Evolutionary conservation across 2,113 vertebrate genomes (phyloP).

Genomic region (Anarhynchus alexandrinus): DNA sequence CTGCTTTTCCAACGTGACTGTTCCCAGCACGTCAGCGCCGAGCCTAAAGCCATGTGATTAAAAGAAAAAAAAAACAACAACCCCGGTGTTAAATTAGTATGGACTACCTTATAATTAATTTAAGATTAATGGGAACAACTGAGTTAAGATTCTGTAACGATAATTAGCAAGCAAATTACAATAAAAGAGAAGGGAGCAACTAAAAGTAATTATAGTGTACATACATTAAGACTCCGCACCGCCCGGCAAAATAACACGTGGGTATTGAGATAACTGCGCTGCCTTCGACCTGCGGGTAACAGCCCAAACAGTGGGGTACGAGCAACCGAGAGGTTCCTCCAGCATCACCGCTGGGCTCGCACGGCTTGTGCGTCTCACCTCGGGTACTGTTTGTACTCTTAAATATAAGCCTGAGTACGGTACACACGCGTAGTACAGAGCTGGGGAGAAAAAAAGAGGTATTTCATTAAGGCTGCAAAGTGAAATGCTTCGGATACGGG

Average conservation of each 20-base stretch:
- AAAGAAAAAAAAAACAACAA: neutral
- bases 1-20: neutral
- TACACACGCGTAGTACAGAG: neutral
- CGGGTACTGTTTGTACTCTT: neutral
- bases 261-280: neutral
- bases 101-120: constrained; percentile 63
- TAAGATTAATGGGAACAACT: constrained; percentile 46
- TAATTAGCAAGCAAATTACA: constrained; percentile 63
- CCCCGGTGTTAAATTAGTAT: constrained; percentile 29
- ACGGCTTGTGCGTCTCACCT: neutral
- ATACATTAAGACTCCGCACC: constrained; percentile 26
- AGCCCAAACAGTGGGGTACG: neutral
- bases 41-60: constrained; percentile 22
- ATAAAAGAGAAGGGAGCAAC: constrained; percentile 23
- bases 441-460: neutral
- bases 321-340: neutral
- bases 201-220: constrained; percentile 60
- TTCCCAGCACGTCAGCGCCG: neutral
- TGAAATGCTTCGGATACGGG: neutral
- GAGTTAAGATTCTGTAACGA: constrained; percentile 38
- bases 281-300: neutral
- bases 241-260: constrained; percentile 42
- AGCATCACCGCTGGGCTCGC: neutral
- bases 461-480: neutral
- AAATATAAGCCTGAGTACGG: neutral